Conservation (phyloP, 2,113 vertebrate genomes). For the Sorex fumeus region DNA sequence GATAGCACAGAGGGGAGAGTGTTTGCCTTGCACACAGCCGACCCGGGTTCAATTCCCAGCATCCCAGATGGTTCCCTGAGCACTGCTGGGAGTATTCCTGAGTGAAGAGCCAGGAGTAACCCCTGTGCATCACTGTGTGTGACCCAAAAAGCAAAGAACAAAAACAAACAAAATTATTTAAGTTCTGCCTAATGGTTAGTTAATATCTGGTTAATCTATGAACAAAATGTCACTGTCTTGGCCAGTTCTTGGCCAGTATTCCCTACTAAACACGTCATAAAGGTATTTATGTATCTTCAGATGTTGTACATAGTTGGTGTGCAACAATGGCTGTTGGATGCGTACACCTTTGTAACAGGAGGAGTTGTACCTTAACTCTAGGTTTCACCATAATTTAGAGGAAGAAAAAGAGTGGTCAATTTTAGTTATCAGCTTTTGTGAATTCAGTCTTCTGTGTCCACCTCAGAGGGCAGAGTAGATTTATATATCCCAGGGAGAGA, state of each 20-base stretch:
- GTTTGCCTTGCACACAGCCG: too few species aligned
- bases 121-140: too few species aligned
- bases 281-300: background rate
- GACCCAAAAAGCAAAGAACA: too few species aligned
- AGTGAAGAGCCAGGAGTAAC: too few species aligned
- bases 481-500: background rate
- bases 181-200: background rate
- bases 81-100: too few species aligned
- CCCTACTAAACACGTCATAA: background rate
- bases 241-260: conserved; percentile 15
- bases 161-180: conserved; percentile 16
- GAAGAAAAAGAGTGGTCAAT: background rate
- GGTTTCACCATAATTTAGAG: background rate
- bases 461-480: background rate
- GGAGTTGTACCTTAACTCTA: background rate
- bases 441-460: background rate
- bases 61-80: too few species aligned
- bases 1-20: too few species aligned
- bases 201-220: background rate
- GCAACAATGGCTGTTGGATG: background rate
- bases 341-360: conserved; percentile 2
- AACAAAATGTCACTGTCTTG: background rate
- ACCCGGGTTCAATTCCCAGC: too few species aligned
- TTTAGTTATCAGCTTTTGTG: background rate
- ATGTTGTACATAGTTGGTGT: background rate